Evolutionary conservation across 2,113 vertebrate species (phyloP).

Genomic region (Thalassarche chlororhynchos): DNA sequence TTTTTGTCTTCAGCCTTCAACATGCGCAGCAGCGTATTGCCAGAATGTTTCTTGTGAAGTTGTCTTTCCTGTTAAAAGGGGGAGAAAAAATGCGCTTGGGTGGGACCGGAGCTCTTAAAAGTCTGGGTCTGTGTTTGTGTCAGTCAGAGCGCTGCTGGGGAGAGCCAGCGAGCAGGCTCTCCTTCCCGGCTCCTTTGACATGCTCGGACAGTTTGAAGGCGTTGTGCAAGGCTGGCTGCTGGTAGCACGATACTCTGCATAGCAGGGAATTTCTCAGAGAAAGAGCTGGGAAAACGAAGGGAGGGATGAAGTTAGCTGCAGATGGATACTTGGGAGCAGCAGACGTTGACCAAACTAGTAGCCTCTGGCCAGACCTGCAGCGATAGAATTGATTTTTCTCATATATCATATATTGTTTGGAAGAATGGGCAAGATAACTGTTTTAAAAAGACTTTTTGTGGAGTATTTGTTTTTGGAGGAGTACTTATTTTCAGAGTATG

Average conservation of each 20-base stretch:
- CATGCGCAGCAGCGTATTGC: background rate
- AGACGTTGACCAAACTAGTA: background rate
- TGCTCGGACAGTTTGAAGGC: slow-evolving; percentile 14
- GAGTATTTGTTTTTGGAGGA: background rate
- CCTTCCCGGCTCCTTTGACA: slow-evolving; percentile 23
- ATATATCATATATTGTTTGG: background rate
- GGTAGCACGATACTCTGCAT: background rate
- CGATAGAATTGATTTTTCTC: background rate
- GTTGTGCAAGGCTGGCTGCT: background rate
- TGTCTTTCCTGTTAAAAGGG: slow-evolving; percentile 22
- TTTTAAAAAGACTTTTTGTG: background rate
- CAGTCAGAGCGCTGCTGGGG: background rate
- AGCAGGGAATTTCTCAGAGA: slow-evolving; percentile 39
- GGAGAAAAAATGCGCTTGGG: background rate
- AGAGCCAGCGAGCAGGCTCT: background rate
- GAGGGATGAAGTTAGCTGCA: background rate
- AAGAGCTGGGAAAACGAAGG: slow-evolving; percentile 6
- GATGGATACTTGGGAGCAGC: background rate
- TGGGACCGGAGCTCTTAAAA: background rate
- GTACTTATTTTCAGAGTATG: background rate
- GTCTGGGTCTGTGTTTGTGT: background rate
- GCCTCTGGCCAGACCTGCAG: background rate
- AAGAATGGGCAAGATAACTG: background rate
- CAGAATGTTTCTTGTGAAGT: slow-evolving; percentile 38
- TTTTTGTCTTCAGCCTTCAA: slow-evolving; percentile 33